Evolutionary conservation across 2,797 vertebrate species (phyloP).

Genomic region (Argya squamiceps): DNA sequence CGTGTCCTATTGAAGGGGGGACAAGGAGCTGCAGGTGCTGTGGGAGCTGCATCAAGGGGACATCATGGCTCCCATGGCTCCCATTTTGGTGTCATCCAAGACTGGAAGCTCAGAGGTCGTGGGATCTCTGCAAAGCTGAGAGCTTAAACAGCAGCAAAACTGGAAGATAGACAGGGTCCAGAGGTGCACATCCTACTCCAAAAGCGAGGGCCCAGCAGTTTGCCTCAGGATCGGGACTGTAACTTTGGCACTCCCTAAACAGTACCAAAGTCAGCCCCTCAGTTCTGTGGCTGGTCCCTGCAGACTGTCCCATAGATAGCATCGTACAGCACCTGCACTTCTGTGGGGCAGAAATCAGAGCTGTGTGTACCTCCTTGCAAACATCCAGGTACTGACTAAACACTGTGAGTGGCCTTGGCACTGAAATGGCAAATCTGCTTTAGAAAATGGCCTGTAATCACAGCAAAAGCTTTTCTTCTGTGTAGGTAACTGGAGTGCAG

Average conservation of each 20-base stretch:
- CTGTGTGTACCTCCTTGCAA: not conserved
- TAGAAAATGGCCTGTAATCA: not conserved
- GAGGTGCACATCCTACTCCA: accelerated
- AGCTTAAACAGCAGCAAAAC: not conserved
- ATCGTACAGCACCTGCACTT: not conserved
- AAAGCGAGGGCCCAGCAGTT: accelerated
- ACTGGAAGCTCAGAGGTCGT: accelerated
- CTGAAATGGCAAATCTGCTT: not conserved
- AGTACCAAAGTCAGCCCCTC: not conserved
- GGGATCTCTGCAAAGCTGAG: not conserved
- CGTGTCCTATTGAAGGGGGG: accelerated
- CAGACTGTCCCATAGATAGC: accelerated
- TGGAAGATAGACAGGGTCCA: not conserved
- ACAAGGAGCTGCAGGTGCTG: not conserved
- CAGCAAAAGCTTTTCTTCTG: not conserved
- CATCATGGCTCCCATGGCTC: not conserved
- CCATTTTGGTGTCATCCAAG: not conserved
- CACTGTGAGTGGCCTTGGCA: accelerated
- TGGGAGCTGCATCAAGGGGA: not conserved
- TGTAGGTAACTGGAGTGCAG: not conserved
- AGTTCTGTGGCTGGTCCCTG: not conserved
- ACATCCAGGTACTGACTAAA: not conserved
- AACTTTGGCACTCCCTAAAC: not conserved
- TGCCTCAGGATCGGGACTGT: not conserved
- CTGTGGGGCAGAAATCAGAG: not conserved